Percentiles rank a stretch among this genome's conserved stretches.
Evolutionary conservation across 2,888 invertebrate species (phyloP).

Genomic region (Watsonalla cultraria): DNA sequence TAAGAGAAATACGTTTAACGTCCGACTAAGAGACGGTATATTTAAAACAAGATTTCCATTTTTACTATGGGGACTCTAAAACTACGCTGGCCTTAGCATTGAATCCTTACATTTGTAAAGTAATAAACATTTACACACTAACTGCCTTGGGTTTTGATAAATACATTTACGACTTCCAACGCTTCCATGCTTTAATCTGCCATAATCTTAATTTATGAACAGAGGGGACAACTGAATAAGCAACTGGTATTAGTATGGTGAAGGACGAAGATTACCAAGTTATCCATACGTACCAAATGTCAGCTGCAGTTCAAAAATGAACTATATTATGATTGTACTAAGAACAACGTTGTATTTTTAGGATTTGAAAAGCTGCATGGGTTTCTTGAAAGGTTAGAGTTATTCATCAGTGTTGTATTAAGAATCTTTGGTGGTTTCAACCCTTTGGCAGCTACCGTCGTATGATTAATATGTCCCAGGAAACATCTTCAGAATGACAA

Average conservation of each 20-base stretch:
- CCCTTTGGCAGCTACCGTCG: slow-evolving; percentile 26
- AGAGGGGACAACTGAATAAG: slow-evolving; percentile 56
- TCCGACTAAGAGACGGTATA: too few relatives aligned
- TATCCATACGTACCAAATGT: neutral
- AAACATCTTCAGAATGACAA: slow-evolving; percentile 3
- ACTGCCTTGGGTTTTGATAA: slow-evolving; percentile 7
- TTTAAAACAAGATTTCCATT: too few relatives aligned
- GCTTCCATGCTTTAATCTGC: slow-evolving; percentile 38
- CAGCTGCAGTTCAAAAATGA: slow-evolving; percentile 2
- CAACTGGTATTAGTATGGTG: slow-evolving; percentile 46
- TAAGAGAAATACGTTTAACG: too few relatives aligned
- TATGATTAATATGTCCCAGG: slow-evolving; percentile 29
- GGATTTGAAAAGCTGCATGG: neutral
- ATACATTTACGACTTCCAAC: slow-evolving; percentile 23
- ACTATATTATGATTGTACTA: slow-evolving; percentile 3
- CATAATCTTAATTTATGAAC: slow-evolving; percentile 58
- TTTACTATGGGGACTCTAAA: neutral
- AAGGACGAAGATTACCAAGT: slow-evolving; percentile 22
- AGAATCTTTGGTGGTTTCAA: slow-evolving; percentile 25
- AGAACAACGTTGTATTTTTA: neutral
- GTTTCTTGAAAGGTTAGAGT: slow-evolving; percentile 24
- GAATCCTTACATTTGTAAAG: neutral
- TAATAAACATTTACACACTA: slow-evolving; percentile 3
- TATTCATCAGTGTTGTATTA: slow-evolving; percentile 43
- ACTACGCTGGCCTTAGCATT: neutral